phyloP scores from a whole-genome alignment of 2,888 invertebrate species.

The Stegana nigrithorax region DNA sequence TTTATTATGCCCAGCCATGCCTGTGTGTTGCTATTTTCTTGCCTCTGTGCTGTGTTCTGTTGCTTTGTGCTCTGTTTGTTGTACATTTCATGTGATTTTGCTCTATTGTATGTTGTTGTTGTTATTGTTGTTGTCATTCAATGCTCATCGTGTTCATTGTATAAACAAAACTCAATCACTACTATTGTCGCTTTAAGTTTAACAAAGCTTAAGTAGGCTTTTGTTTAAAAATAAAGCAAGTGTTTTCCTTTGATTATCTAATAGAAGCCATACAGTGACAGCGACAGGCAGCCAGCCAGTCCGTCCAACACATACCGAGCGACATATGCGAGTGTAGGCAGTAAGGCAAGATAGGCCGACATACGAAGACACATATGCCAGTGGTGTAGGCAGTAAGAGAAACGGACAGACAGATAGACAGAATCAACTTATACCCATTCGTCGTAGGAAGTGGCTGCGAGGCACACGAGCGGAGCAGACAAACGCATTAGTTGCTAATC shows the following conservation, averaged over 20 bases:
- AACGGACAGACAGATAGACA: neutral
- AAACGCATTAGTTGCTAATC: neutral
- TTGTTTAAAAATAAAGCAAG: slow-evolving; percentile 51
- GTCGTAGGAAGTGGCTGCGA: too few relatives aligned
- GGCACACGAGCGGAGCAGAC: too few relatives aligned
- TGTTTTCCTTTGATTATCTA: slow-evolving; percentile 52
- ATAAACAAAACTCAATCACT: slow-evolving; percentile 20
- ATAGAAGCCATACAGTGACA: neutral
- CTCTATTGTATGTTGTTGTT: neutral
- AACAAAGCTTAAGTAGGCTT: slow-evolving; percentile 54
- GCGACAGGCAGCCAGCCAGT: too few relatives aligned
- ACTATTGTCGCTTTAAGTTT: slow-evolving; percentile 34
- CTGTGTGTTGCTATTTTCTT: too few relatives aligned
- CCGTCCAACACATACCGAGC: too few relatives aligned
- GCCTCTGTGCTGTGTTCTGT: too few relatives aligned
- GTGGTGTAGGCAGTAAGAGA: neutral
- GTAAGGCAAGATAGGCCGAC: neutral
- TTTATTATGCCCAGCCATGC: too few relatives aligned
- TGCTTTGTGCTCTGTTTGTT: too few relatives aligned
- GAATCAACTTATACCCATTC: too few relatives aligned
- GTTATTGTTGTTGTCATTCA: neutral
- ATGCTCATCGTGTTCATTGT: neutral
- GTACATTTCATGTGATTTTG: too few relatives aligned
- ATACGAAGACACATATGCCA: neutral
- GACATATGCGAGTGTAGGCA: neutral